Conservation (phyloP, 2,113 vertebrate species). For the Guaruba guarouba region DNA sequence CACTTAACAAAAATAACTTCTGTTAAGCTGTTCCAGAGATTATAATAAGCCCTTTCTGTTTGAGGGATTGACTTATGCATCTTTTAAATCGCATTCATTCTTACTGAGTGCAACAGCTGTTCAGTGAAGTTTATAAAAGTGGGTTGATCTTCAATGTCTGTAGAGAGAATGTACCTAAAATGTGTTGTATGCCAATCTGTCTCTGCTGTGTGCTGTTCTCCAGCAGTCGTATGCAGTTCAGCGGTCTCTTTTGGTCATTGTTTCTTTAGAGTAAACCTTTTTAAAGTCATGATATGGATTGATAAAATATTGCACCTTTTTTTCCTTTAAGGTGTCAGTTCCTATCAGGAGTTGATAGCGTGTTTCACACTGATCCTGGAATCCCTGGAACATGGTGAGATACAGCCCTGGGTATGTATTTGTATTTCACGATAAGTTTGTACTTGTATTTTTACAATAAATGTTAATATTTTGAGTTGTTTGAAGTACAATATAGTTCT, state of each 20-base stretch:
- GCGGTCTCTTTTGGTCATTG: neutral
- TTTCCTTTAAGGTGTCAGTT: slow-evolving; percentile 81
- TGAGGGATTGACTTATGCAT: neutral
- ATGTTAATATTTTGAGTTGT: neutral
- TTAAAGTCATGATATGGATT: neutral
- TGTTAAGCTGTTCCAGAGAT: neutral
- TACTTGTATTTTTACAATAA: neutral
- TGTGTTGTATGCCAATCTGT: neutral
- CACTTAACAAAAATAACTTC: neutral
- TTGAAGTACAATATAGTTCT: neutral
- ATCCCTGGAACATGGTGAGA: slow-evolving; percentile 80
- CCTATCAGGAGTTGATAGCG: slow-evolving; percentile 86
- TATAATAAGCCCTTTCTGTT: neutral
- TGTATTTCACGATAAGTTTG: neutral
- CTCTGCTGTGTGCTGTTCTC: neutral
- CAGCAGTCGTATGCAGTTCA: neutral
- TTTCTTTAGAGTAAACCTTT: neutral
- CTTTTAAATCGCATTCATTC: neutral
- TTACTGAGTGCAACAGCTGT: neutral
- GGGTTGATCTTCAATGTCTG: neutral
- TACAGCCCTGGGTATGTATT: slow-evolving; percentile 90
- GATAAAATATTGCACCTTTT: neutral
- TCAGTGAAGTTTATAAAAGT: neutral
- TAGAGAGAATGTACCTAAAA: neutral
- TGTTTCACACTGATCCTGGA: slow-evolving; percentile 85